phyloP scores from a whole-genome alignment of 2,797 vertebrate genomes.

The Micrastur ruficollis region DNA sequence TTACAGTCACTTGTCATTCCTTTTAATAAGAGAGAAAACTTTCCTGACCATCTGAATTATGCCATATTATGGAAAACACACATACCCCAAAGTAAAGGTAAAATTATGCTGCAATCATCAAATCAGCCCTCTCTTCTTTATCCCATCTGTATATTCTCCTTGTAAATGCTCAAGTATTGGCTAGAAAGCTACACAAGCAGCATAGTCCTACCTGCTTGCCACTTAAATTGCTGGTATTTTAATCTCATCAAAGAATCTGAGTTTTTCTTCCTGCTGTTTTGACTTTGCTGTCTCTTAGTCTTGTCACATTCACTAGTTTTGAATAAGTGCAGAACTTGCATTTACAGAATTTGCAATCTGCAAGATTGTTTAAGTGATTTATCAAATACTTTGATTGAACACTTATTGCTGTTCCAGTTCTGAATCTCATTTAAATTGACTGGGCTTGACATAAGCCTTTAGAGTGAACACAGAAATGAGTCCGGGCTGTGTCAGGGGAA shows the following conservation, averaged over 20 bases:
- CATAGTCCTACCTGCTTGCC: constrained; percentile 58
- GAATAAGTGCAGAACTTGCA: constrained; percentile 61
- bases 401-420: constrained; percentile 44
- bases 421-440: constrained; percentile 61
- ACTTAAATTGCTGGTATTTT: constrained; percentile 66
- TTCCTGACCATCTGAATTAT: constrained; percentile 48
- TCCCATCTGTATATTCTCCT: constrained; percentile 47
- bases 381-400: constrained; percentile 66
- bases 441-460: constrained; percentile 53
- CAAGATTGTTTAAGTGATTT: constrained; percentile 68
- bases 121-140: constrained; percentile 68
- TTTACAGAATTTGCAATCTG: constrained; percentile 67
- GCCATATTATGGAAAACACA: constrained; percentile 49
- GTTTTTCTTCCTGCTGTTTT: constrained; percentile 67
- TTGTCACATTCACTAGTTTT: constrained; percentile 66
- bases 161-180: not conserved
- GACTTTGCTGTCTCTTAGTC: constrained; percentile 65
- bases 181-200: not conserved
- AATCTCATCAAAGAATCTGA: constrained; percentile 66
- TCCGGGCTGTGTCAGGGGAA: not conserved
- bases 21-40: constrained; percentile 46
- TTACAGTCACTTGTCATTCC: constrained; percentile 43
- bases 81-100: constrained; percentile 38
- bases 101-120: constrained; percentile 65
- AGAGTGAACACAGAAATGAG: not conserved